Percentiles rank a stretch among this genome's conserved stretches.
phyloP scores from a whole-genome alignment of 2,113 vertebrate genomes.

The Tenrec ecaudatus region DNA sequence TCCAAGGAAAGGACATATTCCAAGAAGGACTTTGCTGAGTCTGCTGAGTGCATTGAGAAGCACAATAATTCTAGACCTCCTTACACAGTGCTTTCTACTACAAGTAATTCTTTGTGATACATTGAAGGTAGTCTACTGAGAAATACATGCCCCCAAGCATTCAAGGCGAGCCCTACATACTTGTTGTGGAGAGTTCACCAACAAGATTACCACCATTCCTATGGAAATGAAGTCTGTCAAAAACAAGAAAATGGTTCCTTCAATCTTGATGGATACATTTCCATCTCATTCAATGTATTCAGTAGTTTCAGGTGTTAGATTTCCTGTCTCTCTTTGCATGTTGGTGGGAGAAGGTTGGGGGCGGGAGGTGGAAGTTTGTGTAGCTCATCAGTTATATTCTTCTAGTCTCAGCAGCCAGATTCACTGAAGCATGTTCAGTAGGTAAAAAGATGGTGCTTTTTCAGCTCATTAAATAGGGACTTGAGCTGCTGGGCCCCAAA shows the following conservation, averaged over 20 bases:
- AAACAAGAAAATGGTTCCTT: slow-evolving; percentile 62
- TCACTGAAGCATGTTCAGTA: slow-evolving; percentile 67
- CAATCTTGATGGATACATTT: slow-evolving; percentile 66
- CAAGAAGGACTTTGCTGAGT: slow-evolving; percentile 48
- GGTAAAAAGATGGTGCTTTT: slow-evolving; percentile 69
- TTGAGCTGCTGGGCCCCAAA: not conserved
- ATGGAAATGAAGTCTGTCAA: slow-evolving; percentile 66
- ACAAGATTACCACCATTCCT: slow-evolving; percentile 2
- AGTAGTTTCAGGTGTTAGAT: slow-evolving; percentile 67
- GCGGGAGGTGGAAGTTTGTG: not conserved
- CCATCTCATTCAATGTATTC: slow-evolving; percentile 57
- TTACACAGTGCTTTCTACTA: slow-evolving; percentile 36
- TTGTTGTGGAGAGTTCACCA: slow-evolving; percentile 17
- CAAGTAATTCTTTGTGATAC: slow-evolving; percentile 33
- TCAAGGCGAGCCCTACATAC: not conserved
- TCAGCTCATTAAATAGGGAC: slow-evolving; percentile 60
- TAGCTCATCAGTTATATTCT: slow-evolving; percentile 51
- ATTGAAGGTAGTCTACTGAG: not conserved
- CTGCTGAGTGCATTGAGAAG: slow-evolving; percentile 51
- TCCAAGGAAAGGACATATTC: slow-evolving; percentile 20
- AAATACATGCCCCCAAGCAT: slow-evolving; percentile 5
- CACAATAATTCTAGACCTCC: slow-evolving; percentile 50
- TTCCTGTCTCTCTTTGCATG: not conserved
- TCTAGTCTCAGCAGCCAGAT: slow-evolving; percentile 48
- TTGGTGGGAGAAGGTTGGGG: not conserved